These are phyloP conservation scores for Cyphomyrmex costatus DNA, from an alignment of 1,140 invertebrate genomes.

Conservation along the genomic window DNA sequence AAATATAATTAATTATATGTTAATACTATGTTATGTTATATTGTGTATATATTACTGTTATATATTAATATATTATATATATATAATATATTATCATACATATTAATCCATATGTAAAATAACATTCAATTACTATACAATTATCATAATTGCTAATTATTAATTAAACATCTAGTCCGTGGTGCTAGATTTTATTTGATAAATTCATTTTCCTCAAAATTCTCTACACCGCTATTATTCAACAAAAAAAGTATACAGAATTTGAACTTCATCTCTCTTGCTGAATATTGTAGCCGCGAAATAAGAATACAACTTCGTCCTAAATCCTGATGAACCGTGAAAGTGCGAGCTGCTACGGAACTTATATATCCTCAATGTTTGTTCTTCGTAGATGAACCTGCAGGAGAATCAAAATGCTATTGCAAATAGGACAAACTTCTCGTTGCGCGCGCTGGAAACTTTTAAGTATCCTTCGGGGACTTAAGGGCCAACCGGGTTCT, in stretches of 20 bases:
- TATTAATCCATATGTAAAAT: not conserved
- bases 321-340: not conserved
- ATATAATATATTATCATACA: too few species aligned
- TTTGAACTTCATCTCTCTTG: not conserved
- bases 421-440: constrained; percentile 51
- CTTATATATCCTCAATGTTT: constrained; percentile 2
- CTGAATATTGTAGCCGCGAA: not conserved
- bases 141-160: not conserved
- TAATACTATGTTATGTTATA: too few species aligned
- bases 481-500: constrained; percentile 40
- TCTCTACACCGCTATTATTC: not conserved
- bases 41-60: too few species aligned
- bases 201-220: not conserved
- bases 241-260: not conserved
- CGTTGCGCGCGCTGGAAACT: constrained; percentile 36
- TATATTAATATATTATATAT: too few species aligned
- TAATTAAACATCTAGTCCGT: constrained; percentile 5
- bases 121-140: not conserved
- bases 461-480: constrained; percentile 39
- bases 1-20: not conserved
- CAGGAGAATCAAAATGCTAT: constrained; percentile 49
- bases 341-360: not conserved
- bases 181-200: not conserved
- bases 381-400: constrained; percentile 35
- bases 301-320: not conserved